A percentile compares a stretch with the other conserved stretches of the same genome.
Evolutionary conservation across 2,113 vertebrate genomes (phyloP).

Genomic region (Podarcis muralis): DNA sequence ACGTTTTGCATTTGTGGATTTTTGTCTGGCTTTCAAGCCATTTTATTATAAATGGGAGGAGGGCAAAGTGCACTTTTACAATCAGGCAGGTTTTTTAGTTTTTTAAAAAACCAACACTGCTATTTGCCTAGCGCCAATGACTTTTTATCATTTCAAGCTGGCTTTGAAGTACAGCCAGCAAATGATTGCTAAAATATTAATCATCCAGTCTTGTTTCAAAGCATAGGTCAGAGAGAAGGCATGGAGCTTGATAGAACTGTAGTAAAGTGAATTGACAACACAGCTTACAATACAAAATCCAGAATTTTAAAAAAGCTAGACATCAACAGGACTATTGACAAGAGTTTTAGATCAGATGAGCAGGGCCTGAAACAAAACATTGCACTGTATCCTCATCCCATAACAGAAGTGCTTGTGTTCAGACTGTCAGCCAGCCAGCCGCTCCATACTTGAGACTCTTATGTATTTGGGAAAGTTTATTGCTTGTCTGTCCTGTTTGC

Average conservation of each 20-base stretch:
- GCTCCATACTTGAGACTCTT: no score
- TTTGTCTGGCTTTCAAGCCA: neutral
- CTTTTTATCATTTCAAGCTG: neutral
- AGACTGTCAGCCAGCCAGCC: no score
- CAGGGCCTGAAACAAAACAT: no score
- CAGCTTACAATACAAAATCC: neutral
- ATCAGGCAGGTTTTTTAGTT: no score
- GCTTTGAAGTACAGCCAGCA: neutral
- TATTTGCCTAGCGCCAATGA: neutral
- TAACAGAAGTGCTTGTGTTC: no score
- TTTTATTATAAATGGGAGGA: neutral
- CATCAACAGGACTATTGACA: neutral
- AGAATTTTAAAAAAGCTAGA: neutral
- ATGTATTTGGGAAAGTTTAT: no score
- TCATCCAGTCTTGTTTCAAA: neutral
- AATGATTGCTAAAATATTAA: neutral
- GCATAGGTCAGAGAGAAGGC: neutral
- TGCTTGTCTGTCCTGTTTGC: no score
- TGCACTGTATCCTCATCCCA: no score
- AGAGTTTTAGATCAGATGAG: no score
- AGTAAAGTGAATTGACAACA: neutral
- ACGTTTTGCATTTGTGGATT: neutral
- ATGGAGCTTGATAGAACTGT: neutral
- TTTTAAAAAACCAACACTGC: no score
- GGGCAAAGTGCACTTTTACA: neutral